Conservation (phyloP, 1,140 invertebrate species). For the Ostrea denselamellosa region DNA sequence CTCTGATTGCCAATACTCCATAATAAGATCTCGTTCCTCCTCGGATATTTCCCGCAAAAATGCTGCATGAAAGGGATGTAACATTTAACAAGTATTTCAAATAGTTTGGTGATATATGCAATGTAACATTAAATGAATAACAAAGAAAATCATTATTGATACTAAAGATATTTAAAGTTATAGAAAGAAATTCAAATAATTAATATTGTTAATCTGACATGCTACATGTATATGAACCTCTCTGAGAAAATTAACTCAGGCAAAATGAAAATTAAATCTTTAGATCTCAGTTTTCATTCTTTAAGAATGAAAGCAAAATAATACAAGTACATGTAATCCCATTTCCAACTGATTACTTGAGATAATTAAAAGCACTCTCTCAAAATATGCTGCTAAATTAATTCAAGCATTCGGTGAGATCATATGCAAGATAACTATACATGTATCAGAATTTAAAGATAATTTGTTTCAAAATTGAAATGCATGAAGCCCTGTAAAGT, state of each 20-base stretch:
- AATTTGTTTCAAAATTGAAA: neutral
- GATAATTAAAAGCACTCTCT: neutral
- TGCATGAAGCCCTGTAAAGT: no score
- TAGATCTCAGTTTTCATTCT: no score
- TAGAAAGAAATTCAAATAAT: no score
- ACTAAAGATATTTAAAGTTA: no score
- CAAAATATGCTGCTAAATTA: neutral
- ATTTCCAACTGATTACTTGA: neutral
- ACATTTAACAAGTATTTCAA: neutral
- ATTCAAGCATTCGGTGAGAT: neutral
- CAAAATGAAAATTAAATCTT: no score
- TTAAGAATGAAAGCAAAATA: neutral
- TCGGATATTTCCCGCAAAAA: constrained; percentile 54
- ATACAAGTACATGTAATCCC: neutral
- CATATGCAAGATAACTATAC: neutral
- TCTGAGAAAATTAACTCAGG: no score
- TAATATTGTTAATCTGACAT: no score
- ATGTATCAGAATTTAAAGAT: neutral
- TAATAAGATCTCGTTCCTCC: constrained; percentile 57
- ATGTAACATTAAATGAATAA: no score
- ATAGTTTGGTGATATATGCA: neutral
- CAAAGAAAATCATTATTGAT: no score
- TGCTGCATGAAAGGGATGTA: constrained; percentile 44
- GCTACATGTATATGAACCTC: no score
- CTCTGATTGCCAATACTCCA: constrained; percentile 75